Base-by-base conservation (phyloP, 2,113 vertebrate species). In the Rhynchopsitta pachyrhyncha region DNA sequence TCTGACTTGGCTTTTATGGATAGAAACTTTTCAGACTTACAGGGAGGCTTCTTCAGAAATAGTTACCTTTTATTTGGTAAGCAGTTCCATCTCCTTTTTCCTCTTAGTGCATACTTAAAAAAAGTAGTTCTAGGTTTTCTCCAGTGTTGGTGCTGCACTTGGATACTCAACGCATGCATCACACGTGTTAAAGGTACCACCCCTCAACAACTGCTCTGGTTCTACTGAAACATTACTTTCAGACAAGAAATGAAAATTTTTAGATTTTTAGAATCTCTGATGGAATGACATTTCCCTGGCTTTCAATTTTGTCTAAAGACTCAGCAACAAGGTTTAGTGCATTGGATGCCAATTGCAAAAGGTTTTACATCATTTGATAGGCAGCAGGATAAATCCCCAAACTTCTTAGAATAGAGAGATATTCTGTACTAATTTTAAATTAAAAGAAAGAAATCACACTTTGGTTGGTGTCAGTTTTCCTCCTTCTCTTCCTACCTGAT, bases 251-350 rank as follows among this genome's bases (percentile, higher is more conserved):
- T 41, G 41, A 8, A 80, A 8, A 22, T 77, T 85, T 87, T 83
- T 57, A 29, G 20, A 9, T 68, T 79, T 88, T 88, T 79, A 68
- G 37, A 53, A n/a, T 57, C 47, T 88, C 41, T 57, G 37, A n/a
- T 33, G 37, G 50, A 88, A n/a, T 94, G 63, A 74, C 82, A 67
- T 86, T 93, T 96, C n/a, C 50, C n/a, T 90, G 88, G 79, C 59
- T 96, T 94, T 95, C 90, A 73, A 53, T 82, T 95, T 90, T 79
- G 16, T 49, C 28, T 62, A 46, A 97, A 88, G 67, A 57, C 14
- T 82, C 63, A 50, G n/a, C 46, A 95, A 13, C 66, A 69, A 74
- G 18, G 24, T 92, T 92, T 88, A 74, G 46, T 0, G 0, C 19
- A 37, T 33, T 50, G 80, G 6, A 53, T 92, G 82, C 28, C 88